Evolutionary conservation across 2,797 vertebrate genomes (phyloP).

Genomic region (Erpetoichthys calabaricus): DNA sequence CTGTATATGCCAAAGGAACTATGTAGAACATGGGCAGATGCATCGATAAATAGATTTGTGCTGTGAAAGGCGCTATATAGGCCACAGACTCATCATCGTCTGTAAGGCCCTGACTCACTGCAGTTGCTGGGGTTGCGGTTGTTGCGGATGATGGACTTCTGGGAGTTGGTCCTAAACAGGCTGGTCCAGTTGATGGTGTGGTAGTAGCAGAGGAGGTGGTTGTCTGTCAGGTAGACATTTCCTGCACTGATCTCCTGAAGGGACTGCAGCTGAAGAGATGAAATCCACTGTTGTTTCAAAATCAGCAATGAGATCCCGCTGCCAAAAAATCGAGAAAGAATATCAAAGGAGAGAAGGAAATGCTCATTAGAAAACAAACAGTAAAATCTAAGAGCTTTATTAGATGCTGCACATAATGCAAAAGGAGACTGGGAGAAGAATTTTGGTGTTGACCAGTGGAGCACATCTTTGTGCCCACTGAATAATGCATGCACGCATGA

Average conservation of each 20-base stretch:
- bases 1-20: too few species aligned
- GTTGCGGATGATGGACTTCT: slow-evolving; percentile 73
- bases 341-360: background rate
- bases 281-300: slow-evolving; percentile 86
- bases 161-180: slow-evolving; percentile 73
- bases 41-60: too few species aligned
- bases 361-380: background rate
- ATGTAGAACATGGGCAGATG: too few species aligned
- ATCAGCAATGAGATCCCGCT: slow-evolving; percentile 86
- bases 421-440: too few species aligned
- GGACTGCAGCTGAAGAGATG: slow-evolving; percentile 82
- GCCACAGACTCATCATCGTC: too few species aligned
- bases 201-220: slow-evolving; percentile 88
- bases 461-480: too few species aligned
- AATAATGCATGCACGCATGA: too few species aligned
- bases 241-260: slow-evolving; percentile 89
- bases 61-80: too few species aligned
- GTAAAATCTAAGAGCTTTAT: background rate
- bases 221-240: slow-evolving; percentile 93
- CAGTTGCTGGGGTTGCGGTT: slow-evolving; percentile 81
- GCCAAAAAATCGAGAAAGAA: slow-evolving; percentile 13
- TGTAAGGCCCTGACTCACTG: slow-evolving; percentile 56
- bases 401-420: background rate
- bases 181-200: slow-evolving; percentile 92
- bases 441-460: too few species aligned